These are phyloP conservation scores for Damaliscus lunatus DNA, from an alignment of 2,113 vertebrate species.

Conservation along the genomic window DNA sequence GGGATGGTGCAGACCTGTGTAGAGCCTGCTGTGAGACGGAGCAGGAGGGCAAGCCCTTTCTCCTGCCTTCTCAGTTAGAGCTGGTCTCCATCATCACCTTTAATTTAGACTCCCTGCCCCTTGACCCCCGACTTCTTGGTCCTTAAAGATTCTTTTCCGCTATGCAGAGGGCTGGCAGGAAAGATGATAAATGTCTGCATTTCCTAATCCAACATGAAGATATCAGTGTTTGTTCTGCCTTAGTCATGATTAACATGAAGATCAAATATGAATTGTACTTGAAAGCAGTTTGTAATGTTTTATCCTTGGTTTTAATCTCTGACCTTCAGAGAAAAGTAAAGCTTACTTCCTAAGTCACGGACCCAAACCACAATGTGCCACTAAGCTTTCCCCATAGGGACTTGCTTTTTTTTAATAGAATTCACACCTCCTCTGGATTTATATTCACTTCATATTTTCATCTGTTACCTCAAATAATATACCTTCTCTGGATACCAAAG, in stretches of 20 bases:
- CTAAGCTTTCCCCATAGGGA: background rate
- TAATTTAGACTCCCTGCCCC: background rate
- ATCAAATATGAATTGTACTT: background rate
- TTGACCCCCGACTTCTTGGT: background rate
- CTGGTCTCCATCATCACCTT: no score
- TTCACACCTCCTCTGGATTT: background rate
- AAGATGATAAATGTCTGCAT: background rate
- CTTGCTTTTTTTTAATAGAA: background rate
- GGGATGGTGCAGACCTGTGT: rapidly evolving
- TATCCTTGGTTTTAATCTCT: background rate
- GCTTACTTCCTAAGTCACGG: background rate
- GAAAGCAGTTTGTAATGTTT: background rate
- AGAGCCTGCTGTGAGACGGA: rapidly evolving
- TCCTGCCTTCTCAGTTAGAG: background rate
- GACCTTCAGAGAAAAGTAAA: background rate
- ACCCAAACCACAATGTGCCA: background rate
- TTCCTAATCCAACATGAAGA: background rate
- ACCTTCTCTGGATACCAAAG: background rate
- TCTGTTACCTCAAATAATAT: background rate
- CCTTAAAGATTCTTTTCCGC: background rate
- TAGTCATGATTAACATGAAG: background rate
- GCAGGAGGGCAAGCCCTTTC: background rate
- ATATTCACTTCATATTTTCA: conserved; percentile 5
- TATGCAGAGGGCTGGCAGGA: background rate
- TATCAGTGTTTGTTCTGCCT: background rate